Conservation (phyloP, 2,888 invertebrate species). For the Scaeva pyrastri region DNA sequence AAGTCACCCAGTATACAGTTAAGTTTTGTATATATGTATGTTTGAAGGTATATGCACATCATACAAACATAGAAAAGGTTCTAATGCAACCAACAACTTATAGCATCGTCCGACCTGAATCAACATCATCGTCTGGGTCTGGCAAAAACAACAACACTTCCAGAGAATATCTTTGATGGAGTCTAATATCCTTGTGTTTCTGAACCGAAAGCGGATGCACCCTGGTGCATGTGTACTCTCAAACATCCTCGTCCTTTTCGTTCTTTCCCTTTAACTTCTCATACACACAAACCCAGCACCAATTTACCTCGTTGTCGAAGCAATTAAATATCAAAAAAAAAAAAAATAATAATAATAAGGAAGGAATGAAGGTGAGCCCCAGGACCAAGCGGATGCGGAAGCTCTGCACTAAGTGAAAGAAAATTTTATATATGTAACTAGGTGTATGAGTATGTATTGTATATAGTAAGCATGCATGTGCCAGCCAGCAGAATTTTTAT, state of each 20-base stretch:
- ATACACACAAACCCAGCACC: slow-evolving; percentile 28
- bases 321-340: slow-evolving; percentile 43
- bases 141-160: slow-evolving; percentile 20
- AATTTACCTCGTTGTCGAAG: slow-evolving; percentile 64
- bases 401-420: slow-evolving; percentile 26
- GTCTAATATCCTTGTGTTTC: slow-evolving; percentile 51
- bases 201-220: slow-evolving; percentile 11
- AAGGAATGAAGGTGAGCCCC: slow-evolving; percentile 29
- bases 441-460: no score
- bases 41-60: neutral
- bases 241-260: slow-evolving; percentile 51
- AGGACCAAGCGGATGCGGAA: slow-evolving; percentile 43
- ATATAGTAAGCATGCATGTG: slow-evolving; percentile 40
- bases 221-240: neutral
- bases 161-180: slow-evolving; percentile 44
- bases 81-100: slow-evolving; percentile 33
- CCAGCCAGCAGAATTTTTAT: slow-evolving; percentile 29
- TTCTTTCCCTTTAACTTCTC: slow-evolving; percentile 56
- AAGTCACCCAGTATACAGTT: slow-evolving; percentile 44
- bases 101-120: slow-evolving; percentile 13
- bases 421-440: no score
- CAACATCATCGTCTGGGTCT: neutral
- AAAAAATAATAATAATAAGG: slow-evolving; percentile 7
- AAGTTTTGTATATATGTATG: neutral
- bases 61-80: neutral